Evolutionary conservation across 2,797 vertebrate genomes (phyloP).

Genomic region (Megaceryle alcyon): DNA sequence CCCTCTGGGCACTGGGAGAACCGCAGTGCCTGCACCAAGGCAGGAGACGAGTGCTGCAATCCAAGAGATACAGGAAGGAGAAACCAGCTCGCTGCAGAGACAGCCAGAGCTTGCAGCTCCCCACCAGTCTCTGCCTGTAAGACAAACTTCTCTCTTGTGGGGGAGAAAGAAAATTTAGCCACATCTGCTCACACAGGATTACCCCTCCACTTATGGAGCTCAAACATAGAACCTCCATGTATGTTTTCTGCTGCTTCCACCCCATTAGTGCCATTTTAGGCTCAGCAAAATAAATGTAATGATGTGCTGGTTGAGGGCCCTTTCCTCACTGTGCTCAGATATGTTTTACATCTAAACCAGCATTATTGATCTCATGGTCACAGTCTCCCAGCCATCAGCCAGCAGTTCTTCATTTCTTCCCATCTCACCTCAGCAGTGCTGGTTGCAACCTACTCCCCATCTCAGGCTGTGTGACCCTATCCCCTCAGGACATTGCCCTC

Average conservation of each 20-base stretch:
- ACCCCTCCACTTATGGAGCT: not conserved
- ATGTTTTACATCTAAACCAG: too few relatives aligned
- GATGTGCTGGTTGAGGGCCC: not conserved
- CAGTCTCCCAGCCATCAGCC: not conserved
- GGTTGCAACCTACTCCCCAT: not conserved
- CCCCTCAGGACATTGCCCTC: not conserved
- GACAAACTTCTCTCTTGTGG: not conserved
- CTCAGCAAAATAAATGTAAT: not conserved
- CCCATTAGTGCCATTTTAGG: not conserved
- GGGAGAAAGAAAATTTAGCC: not conserved
- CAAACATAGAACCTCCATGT: not conserved
- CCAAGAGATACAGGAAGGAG: not conserved
- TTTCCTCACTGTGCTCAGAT: not conserved
- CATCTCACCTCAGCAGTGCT: not conserved
- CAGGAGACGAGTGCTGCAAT: fast-evolving
- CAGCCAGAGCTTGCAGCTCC: not conserved
- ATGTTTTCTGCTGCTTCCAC: not conserved
- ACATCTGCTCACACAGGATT: not conserved
- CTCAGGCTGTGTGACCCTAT: fast-evolving
- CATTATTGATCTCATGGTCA: fast-evolving
- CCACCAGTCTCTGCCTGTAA: not conserved
- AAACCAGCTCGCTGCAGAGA: not conserved
- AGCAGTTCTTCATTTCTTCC: not conserved
- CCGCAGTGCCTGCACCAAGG: not conserved
- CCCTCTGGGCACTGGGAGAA: not conserved